These are phyloP conservation scores for Symphodus melops DNA, from an alignment of 2,113 vertebrate genomes.

Conservation along the genomic window DNA sequence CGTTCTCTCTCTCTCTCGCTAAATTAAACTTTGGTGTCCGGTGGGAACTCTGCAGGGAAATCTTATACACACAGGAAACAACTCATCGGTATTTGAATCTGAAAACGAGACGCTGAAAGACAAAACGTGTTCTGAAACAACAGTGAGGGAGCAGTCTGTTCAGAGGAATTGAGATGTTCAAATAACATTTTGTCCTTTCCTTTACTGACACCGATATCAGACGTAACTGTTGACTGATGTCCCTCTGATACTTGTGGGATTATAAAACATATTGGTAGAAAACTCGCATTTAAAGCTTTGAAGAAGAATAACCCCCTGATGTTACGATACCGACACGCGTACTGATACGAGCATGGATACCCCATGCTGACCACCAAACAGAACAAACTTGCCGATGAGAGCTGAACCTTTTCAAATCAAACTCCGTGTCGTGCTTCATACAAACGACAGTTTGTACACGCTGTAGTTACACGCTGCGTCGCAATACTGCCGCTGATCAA, in stretches of 20 bases:
- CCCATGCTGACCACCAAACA: no score
- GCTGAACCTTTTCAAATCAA: neutral
- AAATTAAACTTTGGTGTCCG: constrained; percentile 34
- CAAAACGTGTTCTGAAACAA: neutral
- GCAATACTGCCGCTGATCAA: constrained; percentile 5
- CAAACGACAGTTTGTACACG: neutral
- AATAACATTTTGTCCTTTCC: neutral
- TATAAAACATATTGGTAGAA: no score
- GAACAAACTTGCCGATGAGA: no score
- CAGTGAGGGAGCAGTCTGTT: neutral
- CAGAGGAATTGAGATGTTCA: neutral
- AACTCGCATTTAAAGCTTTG: no score
- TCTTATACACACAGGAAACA: constrained; percentile 30
- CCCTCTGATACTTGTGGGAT: neutral
- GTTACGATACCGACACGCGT: no score
- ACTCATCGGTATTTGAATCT: constrained; percentile 13
- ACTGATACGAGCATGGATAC: no score
- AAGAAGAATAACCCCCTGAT: no score
- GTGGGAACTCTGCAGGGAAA: constrained; percentile 25
- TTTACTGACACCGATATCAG: neutral
- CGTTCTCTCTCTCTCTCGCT: constrained; percentile 7
- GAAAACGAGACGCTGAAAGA: constrained; percentile 9
- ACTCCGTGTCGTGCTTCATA: neutral
- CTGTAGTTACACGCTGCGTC: constrained; percentile 22
- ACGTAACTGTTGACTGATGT: no score